These are phyloP conservation scores for Caenorhabditis auriculariae DNA, from an alignment of 2,888 invertebrate species.

Conservation along the genomic window DNA sequence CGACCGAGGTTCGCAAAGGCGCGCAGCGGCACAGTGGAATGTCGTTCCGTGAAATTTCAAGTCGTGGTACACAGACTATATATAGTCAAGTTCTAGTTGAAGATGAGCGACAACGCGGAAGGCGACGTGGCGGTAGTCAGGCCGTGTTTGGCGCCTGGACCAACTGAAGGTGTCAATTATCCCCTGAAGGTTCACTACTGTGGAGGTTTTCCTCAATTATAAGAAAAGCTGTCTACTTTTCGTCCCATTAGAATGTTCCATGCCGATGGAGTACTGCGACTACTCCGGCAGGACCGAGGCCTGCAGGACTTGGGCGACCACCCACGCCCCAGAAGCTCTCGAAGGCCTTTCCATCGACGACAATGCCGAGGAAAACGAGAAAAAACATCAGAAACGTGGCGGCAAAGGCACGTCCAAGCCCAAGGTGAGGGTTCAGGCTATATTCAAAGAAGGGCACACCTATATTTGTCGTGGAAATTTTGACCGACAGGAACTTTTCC, in stretches of 20 bases:
- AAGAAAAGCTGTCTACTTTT: background rate
- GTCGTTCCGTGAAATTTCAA: too few species aligned
- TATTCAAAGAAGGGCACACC: too few species aligned
- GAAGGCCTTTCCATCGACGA: constrained; percentile 27
- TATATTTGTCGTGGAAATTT: too few species aligned
- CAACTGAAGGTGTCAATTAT: constrained; percentile 41
- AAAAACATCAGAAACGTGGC: constrained; percentile 86
- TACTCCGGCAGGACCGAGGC: constrained; percentile 90
- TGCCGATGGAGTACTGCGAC: constrained; percentile 83
- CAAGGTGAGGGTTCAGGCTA: too few species aligned
- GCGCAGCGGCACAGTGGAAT: too few species aligned
- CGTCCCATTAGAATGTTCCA: constrained; percentile 48
- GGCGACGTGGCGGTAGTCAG: background rate
- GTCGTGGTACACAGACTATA: too few species aligned
- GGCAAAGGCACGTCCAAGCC: constrained; percentile 86
- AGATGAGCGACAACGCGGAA: background rate
- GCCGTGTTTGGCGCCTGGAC: constrained; percentile 30
- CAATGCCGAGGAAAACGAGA: constrained; percentile 18
- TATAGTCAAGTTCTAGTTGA: too few species aligned
- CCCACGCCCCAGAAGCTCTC: constrained; percentile 75
- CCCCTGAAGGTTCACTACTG: constrained; percentile 53
- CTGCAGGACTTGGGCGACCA: constrained; percentile 93
- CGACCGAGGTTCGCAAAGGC: too few species aligned
- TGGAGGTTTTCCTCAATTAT: constrained; percentile 49
- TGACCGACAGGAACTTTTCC: too few species aligned